These are phyloP conservation scores for Microchirus variegatus DNA, from an alignment of 2,797 vertebrate genomes.

Conservation along the genomic window DNA sequence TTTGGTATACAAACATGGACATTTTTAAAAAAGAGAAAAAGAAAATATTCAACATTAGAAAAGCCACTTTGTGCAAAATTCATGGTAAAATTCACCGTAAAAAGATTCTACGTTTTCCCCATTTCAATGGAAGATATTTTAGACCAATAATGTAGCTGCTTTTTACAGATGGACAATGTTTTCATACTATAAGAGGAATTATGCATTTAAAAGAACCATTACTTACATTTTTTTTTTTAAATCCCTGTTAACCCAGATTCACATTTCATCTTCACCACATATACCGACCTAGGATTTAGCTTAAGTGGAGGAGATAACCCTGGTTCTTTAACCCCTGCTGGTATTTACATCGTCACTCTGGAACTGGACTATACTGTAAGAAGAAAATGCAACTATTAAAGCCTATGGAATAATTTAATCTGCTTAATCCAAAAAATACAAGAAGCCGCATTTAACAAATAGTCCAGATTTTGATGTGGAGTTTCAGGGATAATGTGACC, in stretches of 20 bases:
- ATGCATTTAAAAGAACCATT: neutral
- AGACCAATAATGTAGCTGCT: conserved; percentile 8
- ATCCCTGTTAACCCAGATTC: neutral
- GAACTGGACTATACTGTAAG: neutral
- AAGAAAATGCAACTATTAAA: neutral
- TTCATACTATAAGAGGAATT: neutral
- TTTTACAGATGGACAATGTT: conserved; percentile 7
- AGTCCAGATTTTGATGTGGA: neutral
- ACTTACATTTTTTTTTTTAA: too few species aligned
- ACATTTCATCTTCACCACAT: conserved; percentile 6
- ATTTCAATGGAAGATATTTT: neutral
- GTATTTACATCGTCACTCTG: conserved; percentile 1
- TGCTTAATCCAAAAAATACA: conserved; percentile 1
- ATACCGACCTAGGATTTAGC: conserved; percentile 13
- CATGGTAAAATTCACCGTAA: neutral
- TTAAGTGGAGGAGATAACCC: neutral
- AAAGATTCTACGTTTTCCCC: neutral
- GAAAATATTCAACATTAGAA: conserved; percentile 19
- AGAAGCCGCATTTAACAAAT: conserved; percentile 18
- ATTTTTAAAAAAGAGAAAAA: conserved; percentile 2
- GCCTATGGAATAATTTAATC: conserved; percentile 30
- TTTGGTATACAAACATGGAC: conserved; percentile 1
- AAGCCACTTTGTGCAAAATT: conserved; percentile 49
- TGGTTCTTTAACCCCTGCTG: neutral
- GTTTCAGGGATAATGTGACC: neutral